phyloP scores from a whole-genome alignment of 1,140 invertebrate genomes.

The Hylaeus anthracinus region DNA sequence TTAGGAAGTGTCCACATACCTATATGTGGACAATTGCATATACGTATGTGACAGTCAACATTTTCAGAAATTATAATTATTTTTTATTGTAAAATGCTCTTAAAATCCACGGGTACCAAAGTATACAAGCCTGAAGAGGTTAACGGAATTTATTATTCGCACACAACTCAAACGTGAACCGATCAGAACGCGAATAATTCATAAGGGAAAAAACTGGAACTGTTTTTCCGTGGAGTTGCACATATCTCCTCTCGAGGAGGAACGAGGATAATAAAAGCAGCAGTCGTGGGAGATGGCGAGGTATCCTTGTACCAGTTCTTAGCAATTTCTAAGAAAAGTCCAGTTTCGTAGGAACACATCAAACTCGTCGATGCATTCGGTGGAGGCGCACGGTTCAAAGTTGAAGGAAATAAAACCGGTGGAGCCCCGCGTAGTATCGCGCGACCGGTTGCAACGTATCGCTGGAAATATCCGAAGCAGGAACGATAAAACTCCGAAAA shows the following conservation, averaged over 20 bases:
- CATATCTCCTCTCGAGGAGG: neutral
- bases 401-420: slow-evolving; percentile 28
- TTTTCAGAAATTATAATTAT: too few species aligned
- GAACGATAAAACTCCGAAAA: slow-evolving; percentile 23
- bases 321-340: neutral
- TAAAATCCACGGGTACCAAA: too few species aligned
- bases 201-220: neutral
- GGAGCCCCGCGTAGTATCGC: neutral
- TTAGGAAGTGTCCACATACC: too few species aligned
- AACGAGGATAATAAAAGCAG: slow-evolving; percentile 1
- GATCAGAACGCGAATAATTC: neutral
- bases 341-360: slow-evolving; percentile 3
- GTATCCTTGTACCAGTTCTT: neutral
- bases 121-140: too few species aligned
- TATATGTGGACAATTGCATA: too few species aligned
- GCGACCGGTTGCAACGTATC: slow-evolving; percentile 15
- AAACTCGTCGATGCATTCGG: neutral
- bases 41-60: too few species aligned
- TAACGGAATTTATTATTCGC: too few species aligned
- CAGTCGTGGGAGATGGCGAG: neutral
- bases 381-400: neutral
- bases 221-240: neutral
- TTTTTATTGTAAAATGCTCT: too few species aligned
- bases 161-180: too few species aligned
- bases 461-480: neutral